These are phyloP conservation scores for Xenentodon cancila DNA, from an alignment of 2,797 vertebrate genomes.

Conservation along the genomic window DNA sequence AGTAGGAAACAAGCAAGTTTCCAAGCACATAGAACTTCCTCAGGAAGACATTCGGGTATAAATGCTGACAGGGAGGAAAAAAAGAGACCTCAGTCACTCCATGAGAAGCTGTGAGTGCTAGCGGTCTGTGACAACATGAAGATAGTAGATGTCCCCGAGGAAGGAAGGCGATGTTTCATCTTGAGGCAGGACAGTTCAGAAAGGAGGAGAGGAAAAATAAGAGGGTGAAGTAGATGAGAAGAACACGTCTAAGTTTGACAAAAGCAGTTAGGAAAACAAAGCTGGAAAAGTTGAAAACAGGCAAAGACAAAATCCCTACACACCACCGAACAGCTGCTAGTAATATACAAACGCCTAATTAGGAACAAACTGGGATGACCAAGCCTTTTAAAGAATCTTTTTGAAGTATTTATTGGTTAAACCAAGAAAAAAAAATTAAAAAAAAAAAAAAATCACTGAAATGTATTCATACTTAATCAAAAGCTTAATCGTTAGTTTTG, in stretches of 20 bases:
- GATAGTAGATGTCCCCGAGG: slow-evolving; percentile 98
- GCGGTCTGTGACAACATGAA: slow-evolving; percentile 99
- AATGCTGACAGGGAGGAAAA: slow-evolving; percentile 51
- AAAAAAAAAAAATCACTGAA: no score
- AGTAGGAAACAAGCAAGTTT: slow-evolving; percentile 65
- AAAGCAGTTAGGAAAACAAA: slow-evolving; percentile 25
- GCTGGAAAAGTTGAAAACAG: slow-evolving; percentile 12
- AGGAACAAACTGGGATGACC: neutral
- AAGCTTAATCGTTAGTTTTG: no score
- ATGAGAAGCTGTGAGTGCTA: slow-evolving; percentile 99
- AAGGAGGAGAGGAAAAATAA: slow-evolving; percentile 71
- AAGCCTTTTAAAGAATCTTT: no score
- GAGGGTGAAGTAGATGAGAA: slow-evolving; percentile 44
- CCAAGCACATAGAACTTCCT: slow-evolving; percentile 43
- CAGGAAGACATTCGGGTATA: slow-evolving; percentile 31
- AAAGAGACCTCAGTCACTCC: slow-evolving; percentile 99
- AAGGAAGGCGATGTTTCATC: slow-evolving; percentile 97
- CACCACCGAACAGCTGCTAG: no score
- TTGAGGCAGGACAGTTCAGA: slow-evolving; percentile 79
- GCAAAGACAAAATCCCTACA: neutral
- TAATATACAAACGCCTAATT: neutral
- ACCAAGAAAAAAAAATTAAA: no score
- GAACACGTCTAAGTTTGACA: slow-evolving; percentile 24
- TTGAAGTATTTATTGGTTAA: no score
- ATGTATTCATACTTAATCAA: no score